phyloP scores from a whole-genome alignment of 2,797 vertebrate genomes.

The Euthynnus affinis region DNA sequence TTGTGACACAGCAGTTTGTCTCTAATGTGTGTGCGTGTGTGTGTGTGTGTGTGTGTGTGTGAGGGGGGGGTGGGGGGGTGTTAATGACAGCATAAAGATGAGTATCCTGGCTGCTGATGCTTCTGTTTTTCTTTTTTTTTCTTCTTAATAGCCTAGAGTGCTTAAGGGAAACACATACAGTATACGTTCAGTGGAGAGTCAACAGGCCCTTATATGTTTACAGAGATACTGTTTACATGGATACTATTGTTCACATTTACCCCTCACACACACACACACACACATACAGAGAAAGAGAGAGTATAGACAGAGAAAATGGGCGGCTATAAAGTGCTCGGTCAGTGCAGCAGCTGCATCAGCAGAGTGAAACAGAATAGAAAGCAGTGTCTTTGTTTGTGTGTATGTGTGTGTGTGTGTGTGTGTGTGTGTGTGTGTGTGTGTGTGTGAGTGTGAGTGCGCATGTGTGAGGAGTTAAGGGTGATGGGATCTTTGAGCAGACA shows the following conservation, averaged over 20 bases:
- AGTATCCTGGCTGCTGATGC: neutral
- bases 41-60: neutral
- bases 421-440: conserved; percentile 39
- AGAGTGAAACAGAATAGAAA: conserved; percentile 68
- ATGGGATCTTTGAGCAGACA: conserved; percentile 77
- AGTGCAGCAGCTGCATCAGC: conserved; percentile 75
- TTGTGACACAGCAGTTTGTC: conserved; percentile 2
- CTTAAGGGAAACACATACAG: conserved; percentile 35
- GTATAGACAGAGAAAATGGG: conserved; percentile 44
- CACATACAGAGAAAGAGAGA: conserved; percentile 39
- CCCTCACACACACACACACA: conserved; percentile 1
- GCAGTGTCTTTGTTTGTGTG: conserved; percentile 57
- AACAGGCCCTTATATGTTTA: conserved; percentile 34
- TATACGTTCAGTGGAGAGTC: neutral
- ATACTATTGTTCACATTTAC: conserved; percentile 35
- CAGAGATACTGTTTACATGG: conserved; percentile 22
- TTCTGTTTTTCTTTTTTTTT: conserved; percentile 33
- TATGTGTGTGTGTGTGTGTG: conserved; percentile 36
- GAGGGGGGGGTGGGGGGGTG: no score
- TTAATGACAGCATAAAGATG: neutral
- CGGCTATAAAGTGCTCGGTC: conserved; percentile 74
- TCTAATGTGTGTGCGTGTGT: neutral
- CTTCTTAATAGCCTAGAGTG: conserved; percentile 23
- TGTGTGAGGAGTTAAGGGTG: conserved; percentile 68
- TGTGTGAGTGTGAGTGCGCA: conserved; percentile 43